Evolutionary conservation across 1,140 invertebrate genomes (phyloP).

Genomic region (Drosophila funebris): DNA sequence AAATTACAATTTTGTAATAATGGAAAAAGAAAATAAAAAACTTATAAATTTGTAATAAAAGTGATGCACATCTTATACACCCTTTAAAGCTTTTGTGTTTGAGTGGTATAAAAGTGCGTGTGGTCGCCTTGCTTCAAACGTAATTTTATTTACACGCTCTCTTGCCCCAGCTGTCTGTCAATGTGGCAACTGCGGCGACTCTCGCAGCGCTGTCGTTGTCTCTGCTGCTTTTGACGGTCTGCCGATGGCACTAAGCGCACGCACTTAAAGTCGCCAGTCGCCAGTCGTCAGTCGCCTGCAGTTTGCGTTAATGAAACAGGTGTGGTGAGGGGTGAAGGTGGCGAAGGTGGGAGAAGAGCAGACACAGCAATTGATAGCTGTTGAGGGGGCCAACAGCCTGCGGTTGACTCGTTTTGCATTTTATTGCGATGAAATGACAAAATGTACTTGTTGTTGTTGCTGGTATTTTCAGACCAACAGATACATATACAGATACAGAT

Average conservation of each 20-base stretch:
- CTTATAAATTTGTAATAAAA: neutral
- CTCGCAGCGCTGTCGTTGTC: slow-evolving; percentile 29
- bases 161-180: slow-evolving; percentile 67
- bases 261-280: slow-evolving; percentile 71
- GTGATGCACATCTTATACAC: neutral
- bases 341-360: neutral
- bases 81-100: neutral
- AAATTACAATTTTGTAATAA: no score
- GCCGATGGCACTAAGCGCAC: slow-evolving; percentile 76
- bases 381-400: slow-evolving; percentile 28
- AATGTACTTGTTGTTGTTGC: slow-evolving; percentile 7
- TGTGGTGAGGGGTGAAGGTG: neutral
- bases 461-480: slow-evolving; percentile 28
- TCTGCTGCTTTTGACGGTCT: slow-evolving; percentile 77
- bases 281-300: slow-evolving; percentile 56
- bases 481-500: slow-evolving; percentile 1
- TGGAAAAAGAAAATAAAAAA: no score
- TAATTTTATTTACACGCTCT: slow-evolving; percentile 79
- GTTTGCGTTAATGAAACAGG: slow-evolving; percentile 54
- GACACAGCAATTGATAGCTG: neutral
- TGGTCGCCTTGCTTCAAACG: slow-evolving; percentile 66
- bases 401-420: slow-evolving; percentile 68
- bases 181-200: slow-evolving; percentile 41
- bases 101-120: slow-evolving; percentile 54
- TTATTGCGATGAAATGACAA: slow-evolving; percentile 31